Conservation (phyloP, 2,113 vertebrate species). For the Varanus komodoensis region DNA sequence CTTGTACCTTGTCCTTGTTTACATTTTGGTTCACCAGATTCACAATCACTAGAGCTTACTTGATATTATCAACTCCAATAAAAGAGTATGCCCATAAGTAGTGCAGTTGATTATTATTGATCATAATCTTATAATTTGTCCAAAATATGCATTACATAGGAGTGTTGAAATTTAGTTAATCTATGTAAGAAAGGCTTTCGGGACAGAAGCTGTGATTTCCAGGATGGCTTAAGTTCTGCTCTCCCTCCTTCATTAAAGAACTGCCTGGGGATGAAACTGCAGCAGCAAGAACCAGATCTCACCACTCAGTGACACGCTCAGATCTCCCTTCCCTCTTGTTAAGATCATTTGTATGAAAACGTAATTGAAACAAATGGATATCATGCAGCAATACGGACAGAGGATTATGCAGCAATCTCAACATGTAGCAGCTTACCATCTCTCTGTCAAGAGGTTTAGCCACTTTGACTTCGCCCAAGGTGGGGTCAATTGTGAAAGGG, state of each 20-base stretch:
- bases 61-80: background rate
- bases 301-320: background rate
- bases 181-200: no score
- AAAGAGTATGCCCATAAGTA: background rate
- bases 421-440: conserved; percentile 76
- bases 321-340: background rate
- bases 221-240: background rate
- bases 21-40: background rate
- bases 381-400: background rate
- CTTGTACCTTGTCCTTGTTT: background rate
- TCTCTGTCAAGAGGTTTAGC: conserved; percentile 93
- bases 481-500: conserved; percentile 90
- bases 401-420: background rate
- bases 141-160: no score
- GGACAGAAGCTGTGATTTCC: background rate
- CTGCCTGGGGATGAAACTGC: background rate
- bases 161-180: no score
- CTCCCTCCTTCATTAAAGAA: background rate
- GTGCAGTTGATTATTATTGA: background rate
- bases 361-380: background rate
- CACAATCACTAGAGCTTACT: background rate
- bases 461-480: conserved; percentile 91
- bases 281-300: background rate
- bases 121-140: background rate
- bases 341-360: background rate